Evolutionary conservation across 2,113 vertebrate species (phyloP).

Genomic region (Onychostruthus taczanowskii): DNA sequence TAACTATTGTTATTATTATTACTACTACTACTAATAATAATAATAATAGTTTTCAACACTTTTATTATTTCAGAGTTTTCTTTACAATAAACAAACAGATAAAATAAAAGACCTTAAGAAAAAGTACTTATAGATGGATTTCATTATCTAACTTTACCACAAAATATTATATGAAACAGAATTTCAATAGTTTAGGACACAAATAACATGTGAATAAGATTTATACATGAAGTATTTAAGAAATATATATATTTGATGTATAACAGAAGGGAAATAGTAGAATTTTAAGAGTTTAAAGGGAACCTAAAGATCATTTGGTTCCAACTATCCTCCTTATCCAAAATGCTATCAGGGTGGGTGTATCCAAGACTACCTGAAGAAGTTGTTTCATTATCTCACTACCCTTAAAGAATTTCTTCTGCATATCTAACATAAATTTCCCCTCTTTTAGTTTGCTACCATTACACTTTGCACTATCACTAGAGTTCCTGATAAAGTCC

Average conservation of each 20-base stretch:
- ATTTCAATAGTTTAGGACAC: background rate
- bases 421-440: background rate
- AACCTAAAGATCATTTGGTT: background rate
- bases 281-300: background rate
- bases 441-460: background rate
- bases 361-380: background rate
- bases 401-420: background rate
- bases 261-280: background rate
- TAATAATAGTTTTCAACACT: background rate
- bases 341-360: fast-evolving
- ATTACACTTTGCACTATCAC: background rate
- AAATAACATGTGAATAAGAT: background rate
- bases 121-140: background rate
- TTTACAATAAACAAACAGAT: background rate
- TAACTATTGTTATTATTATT: background rate
- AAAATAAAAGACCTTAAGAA: background rate
- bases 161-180: background rate
- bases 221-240: background rate
- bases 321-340: background rate
- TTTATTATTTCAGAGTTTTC: background rate
- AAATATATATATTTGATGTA: background rate
- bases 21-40: background rate
- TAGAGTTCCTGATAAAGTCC: background rate
- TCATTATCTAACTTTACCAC: background rate
- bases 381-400: background rate